Evolutionary conservation across 2,113 vertebrate genomes (phyloP), one percentile per base, ranked within the genome.

Genomic region (Bagarius yarrelli): DNA sequence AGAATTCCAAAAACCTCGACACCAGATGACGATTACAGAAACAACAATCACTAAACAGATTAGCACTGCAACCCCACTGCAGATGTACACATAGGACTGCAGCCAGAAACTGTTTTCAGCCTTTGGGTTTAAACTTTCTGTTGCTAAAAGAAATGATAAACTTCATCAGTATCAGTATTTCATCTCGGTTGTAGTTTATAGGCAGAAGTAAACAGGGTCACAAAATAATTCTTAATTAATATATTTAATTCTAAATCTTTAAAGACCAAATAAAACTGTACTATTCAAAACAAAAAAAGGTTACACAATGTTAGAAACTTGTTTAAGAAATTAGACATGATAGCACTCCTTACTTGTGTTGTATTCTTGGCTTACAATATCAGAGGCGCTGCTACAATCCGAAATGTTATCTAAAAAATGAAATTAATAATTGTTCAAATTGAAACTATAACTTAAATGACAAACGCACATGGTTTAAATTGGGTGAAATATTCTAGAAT

Each of bases 1-100:
- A 63, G 59, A 74, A 25, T 19, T 47, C 47, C n/a, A 32, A 67
- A 53, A 83, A 90, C 14, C 85, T 79, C 56, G 4, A 79, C 64
- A 87, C 57, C 8, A 16, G 63, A 83, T n/a, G 44, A 87, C 56
- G 14, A 83, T 40, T 12, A 90, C 53, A 32, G 89, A 87, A n/a
- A 90, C 30, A 32, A 82, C 30, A 4, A 89, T 83, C 12, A 91
- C 84, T 5, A 87, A 32, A 61, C 88, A 1, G 30, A 92, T 78
- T 6, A 92, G 66, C 5, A 32, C 70, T 9, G 73, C 5, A 0
- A 87, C 83, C 56, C 91, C 92, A 61, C 56, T 75, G 56, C 67
- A 85, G 47, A 79, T n/a, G 74, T 88, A 92, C 6, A 88, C 0
- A 18, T 89, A 90, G 0, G 63, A 52, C 87, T 9, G 47, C 0